Conservation (phyloP, 2,888 invertebrate genomes). For the Perdita meconis region DNA sequence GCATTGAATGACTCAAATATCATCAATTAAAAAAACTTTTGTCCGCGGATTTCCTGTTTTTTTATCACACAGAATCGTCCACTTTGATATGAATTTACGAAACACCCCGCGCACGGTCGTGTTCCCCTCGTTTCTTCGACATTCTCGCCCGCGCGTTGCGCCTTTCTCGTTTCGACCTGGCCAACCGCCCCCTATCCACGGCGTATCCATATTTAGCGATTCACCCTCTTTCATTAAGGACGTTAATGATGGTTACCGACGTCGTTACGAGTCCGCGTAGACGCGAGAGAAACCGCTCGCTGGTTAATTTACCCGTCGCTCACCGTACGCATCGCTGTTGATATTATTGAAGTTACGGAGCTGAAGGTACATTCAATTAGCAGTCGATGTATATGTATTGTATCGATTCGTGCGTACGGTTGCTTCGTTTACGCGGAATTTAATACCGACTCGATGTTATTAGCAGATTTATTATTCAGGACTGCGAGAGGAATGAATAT, state of each 20-base stretch:
- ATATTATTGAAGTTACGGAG: constrained; percentile 61
- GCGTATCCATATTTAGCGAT: constrained; percentile 75
- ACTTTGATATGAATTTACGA: neutral
- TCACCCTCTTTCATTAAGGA: constrained; percentile 79
- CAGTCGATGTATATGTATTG: constrained; percentile 40
- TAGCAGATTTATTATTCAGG: constrained; percentile 45
- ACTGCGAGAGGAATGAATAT: constrained; percentile 40
- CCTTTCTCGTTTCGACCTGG: constrained; percentile 40
- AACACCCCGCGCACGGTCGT: neutral
- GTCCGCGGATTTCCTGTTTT: too few relatives aligned
- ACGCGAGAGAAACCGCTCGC: constrained; percentile 29
- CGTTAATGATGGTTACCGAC: constrained; percentile 76
- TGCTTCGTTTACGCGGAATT: constrained; percentile 56
- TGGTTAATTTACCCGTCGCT: constrained; percentile 60
- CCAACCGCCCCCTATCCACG: constrained; percentile 23
- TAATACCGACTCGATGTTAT: constrained; percentile 47
- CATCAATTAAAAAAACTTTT: too few relatives aligned
- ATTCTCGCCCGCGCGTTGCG: constrained; percentile 8
- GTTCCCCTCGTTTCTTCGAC: constrained; percentile 4
- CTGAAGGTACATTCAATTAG: constrained; percentile 60
- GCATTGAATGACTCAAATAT: too few relatives aligned
- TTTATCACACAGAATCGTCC: too few relatives aligned
- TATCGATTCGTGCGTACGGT: constrained; percentile 31
- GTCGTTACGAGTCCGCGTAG: constrained; percentile 40
- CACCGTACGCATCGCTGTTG: constrained; percentile 54